These are phyloP conservation scores for Lethocerus indicus DNA, from an alignment of 1,140 invertebrate genomes.

Conservation along the genomic window DNA sequence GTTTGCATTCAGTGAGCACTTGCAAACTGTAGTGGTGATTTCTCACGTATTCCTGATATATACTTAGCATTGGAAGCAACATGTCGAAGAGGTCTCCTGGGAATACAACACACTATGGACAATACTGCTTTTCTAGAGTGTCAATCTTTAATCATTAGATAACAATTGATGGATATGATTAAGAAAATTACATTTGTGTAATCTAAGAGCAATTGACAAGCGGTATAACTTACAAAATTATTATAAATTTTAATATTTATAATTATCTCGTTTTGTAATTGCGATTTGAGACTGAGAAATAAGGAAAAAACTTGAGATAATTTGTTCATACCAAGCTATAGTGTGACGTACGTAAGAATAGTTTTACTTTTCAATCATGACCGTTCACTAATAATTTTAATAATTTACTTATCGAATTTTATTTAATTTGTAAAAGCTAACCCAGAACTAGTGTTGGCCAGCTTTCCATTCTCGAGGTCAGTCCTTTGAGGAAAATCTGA, in stretches of 20 bases:
- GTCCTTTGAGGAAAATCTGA: conserved; percentile 89
- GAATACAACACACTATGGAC: conserved; percentile 4
- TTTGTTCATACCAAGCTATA: no score
- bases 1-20: conserved; percentile 86
- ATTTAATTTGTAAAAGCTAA: conserved; percentile 23
- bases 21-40: conserved; percentile 91
- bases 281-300: no score
- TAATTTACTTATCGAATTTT: neutral
- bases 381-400: neutral
- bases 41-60: conserved; percentile 87
- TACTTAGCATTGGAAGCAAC: conserved; percentile 81
- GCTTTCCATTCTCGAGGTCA: conserved; percentile 77
- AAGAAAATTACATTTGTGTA: no score
- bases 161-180: no score
- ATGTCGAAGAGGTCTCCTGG: conserved; percentile 86
- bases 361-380: neutral
- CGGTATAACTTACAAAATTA: no score
- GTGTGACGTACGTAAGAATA: no score
- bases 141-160: no score
- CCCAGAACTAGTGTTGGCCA: conserved; percentile 83
- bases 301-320: no score
- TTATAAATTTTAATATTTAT: no score
- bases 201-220: no score
- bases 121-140: no score
- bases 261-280: no score